Conservation (phyloP, 2,113 vertebrate genomes). For the Kryptolebias marmoratus region DNA sequence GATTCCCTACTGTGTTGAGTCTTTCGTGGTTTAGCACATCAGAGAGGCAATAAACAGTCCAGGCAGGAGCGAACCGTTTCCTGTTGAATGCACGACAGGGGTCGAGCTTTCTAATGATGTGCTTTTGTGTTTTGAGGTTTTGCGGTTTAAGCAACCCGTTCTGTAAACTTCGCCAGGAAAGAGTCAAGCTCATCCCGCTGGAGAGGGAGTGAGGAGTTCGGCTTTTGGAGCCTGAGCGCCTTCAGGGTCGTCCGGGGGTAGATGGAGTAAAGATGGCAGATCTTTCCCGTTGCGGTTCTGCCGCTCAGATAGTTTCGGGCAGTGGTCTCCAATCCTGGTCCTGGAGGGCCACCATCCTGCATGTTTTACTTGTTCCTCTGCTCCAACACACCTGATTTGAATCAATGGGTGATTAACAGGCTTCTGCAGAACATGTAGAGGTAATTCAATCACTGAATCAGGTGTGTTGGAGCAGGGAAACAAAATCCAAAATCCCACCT, state of each 20-base stretch:
- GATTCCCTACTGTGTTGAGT: background rate
- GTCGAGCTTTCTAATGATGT: too few species aligned
- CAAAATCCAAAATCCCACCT: too few species aligned
- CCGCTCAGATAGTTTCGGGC: background rate
- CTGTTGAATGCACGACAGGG: background rate
- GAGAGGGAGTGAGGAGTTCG: conserved; percentile 8
- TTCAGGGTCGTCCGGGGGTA: conserved; percentile 27
- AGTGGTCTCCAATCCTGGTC: background rate
- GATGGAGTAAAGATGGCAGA: conserved; percentile 12
- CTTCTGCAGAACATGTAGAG: too few species aligned
- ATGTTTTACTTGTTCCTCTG: too few species aligned
- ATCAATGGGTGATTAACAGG: too few species aligned
- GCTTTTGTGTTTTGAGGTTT: too few species aligned
- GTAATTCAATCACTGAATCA: too few species aligned
- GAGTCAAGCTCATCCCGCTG: background rate
- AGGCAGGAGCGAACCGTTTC: background rate
- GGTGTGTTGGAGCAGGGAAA: too few species aligned
- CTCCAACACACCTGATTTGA: too few species aligned
- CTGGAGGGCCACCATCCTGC: too few species aligned
- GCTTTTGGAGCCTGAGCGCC: conserved; percentile 20
- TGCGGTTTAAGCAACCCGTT: too few species aligned
- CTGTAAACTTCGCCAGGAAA: conserved; percentile 18
- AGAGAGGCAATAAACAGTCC: conserved; percentile 12
- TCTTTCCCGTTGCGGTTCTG: too few species aligned
- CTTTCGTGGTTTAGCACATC: conserved; percentile 30